Percentiles rank a stretch among this genome's conserved stretches.
Evolutionary conservation across 2,113 vertebrate species (phyloP).

Genomic region (Ailuropoda melanoleuca): DNA sequence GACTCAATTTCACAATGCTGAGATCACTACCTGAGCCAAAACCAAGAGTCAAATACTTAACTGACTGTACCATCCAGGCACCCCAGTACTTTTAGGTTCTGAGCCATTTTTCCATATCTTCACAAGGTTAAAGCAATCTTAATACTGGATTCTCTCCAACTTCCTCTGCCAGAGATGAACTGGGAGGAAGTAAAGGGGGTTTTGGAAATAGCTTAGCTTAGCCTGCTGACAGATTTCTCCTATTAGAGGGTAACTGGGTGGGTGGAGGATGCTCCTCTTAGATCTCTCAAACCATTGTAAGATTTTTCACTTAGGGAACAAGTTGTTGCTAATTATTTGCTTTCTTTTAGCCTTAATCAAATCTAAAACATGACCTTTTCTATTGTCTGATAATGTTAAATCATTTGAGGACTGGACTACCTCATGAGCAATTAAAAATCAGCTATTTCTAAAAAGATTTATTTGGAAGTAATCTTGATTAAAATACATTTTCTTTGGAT

Average conservation of each 20-base stretch:
- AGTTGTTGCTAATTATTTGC: not conserved
- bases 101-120: not conserved
- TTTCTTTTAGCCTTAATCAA: not conserved
- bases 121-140: not conserved
- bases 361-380: conserved; percentile 24
- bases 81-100: not conserved
- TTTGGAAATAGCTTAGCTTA: not conserved
- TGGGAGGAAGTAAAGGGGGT: not conserved
- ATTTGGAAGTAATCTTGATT: not conserved
- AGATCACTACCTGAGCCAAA: not conserved
- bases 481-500: not conserved
- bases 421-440: conserved; percentile 5
- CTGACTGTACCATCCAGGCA: not conserved
- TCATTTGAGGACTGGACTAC: not conserved
- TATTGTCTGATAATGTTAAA: not conserved
- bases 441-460: not conserved
- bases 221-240: not conserved
- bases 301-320: not conserved
- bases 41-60: not conserved
- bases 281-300: not conserved
- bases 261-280: not conserved
- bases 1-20: not conserved
- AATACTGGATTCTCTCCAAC: not conserved
- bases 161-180: not conserved
- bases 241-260: not conserved